Evolutionary conservation across 2,113 vertebrate species (phyloP), one percentile per base, ranked within the genome.

Genomic region (Strix aluco): DNA sequence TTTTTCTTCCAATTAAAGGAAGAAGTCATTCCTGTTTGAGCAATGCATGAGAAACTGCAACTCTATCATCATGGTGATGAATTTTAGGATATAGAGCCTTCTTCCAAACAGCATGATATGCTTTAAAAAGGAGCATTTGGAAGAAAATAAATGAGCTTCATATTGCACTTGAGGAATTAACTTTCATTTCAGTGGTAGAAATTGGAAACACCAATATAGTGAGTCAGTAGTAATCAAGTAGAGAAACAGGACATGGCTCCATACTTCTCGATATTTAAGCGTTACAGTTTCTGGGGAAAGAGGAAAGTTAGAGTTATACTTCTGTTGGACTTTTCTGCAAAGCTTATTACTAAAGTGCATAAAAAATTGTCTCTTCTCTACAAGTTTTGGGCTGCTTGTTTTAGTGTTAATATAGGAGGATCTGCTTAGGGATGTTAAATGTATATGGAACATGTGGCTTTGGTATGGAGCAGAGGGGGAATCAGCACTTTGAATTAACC

Each of bases 1-100:
- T 86, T 97, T 96, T 94, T 88, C 55, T 93, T 88, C 63, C 75
- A 92, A 19, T 96, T 94, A 92, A 83, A 94, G 57, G 30, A 77
- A 88, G 40, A 90, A 96, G 34, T 46, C 34, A 10, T 83, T 92
- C 82, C 79, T 70, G 13, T 70, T 90, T 23, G 38, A 92, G 84
- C 74, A 74, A 92, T 36, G 78, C 93, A 65, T 36, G 36, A 87
- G 63, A 55, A 92, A 92, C 42, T 83, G 88, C 82, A 90, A 26
- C 15, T 26, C 63, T 54, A 1, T 51, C 44, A 49, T 90, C 42
- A 2, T 0, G 3, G 26, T 86, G 77, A 58, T 94, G 91, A 81
- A 74, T 94, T 92, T 86, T 58, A 77, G 92, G 90, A 62, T 65
- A 9, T 20, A 40, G 38, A 91, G 49, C 34, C 71, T 96, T 77